Percentiles rank a stretch among this genome's conserved stretches.
Conservation (phyloP, 2,797 vertebrate genomes). For the Cygnus olor region DNA sequence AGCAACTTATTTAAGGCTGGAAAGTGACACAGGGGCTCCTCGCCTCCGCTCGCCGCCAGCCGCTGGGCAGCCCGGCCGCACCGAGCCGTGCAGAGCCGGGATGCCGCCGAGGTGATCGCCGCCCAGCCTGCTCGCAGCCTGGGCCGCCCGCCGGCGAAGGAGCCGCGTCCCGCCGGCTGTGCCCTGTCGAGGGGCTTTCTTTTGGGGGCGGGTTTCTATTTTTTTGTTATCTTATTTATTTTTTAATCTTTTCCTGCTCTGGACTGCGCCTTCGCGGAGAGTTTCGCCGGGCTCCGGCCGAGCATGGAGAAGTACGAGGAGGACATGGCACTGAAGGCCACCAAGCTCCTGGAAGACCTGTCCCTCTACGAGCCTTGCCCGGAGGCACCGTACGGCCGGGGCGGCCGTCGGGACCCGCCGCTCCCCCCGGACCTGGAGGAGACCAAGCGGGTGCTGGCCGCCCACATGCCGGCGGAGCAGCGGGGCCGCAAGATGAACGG, state of each 20-base stretch:
- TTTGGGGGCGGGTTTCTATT: not conserved
- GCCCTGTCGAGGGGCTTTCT: not conserved
- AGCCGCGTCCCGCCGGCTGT: not conserved
- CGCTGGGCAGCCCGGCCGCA: not conserved
- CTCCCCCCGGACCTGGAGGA: slow-evolving; percentile 37
- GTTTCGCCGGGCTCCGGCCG: not conserved
- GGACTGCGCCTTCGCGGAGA: not conserved
- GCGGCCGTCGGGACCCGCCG: slow-evolving; percentile 77
- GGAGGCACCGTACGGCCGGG: slow-evolving; percentile 81
- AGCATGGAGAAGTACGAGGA: slow-evolving; percentile 88
- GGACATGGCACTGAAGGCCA: slow-evolving; percentile 82
- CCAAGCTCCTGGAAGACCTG: slow-evolving; percentile 83
- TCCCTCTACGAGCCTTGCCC: slow-evolving; percentile 79
- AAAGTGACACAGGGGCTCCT: slow-evolving; percentile 80
- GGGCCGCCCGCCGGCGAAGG: not conserved
- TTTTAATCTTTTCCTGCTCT: not conserved
- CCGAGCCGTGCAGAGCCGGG: not conserved
- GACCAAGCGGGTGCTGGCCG: slow-evolving; percentile 30
- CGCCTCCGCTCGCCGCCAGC: not conserved
- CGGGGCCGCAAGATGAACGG: slow-evolving; percentile 82
- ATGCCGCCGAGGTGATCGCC: slow-evolving; percentile 7
- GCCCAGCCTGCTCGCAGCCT: not conserved
- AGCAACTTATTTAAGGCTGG: slow-evolving; percentile 88
- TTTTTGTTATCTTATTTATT: too few relatives aligned
- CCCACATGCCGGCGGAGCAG: slow-evolving; percentile 71